phyloP scores from a whole-genome alignment of 2,888 invertebrate species.

The Orthosia incerta region DNA sequence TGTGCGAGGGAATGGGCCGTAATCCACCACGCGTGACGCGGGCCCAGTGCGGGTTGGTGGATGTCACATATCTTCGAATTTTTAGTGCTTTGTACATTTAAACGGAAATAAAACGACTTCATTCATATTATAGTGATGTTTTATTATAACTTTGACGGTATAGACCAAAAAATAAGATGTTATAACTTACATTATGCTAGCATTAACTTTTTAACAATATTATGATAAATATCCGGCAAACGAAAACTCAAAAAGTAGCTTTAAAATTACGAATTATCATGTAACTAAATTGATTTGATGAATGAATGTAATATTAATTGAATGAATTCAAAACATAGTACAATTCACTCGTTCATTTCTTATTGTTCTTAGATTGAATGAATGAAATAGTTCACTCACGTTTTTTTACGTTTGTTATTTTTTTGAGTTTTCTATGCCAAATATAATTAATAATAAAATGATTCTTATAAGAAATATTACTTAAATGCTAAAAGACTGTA shows the following conservation, averaged over 20 bases:
- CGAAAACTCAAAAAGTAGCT: slow-evolving; percentile 46
- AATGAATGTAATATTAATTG: slow-evolving; percentile 26
- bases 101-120: neutral
- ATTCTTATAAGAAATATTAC: slow-evolving; percentile 42
- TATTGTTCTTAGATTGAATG: neutral
- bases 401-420: neutral
- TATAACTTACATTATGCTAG: slow-evolving; percentile 67
- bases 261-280: slow-evolving; percentile 1
- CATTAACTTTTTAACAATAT: slow-evolving; percentile 61
- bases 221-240: slow-evolving; percentile 39
- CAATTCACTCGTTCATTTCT: slow-evolving; percentile 13
- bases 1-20: too few relatives aligned
- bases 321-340: slow-evolving; percentile 1
- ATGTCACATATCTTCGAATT: too few relatives aligned
- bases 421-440: slow-evolving; percentile 44
- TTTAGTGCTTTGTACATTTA: slow-evolving; percentile 16
- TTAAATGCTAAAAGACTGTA: slow-evolving; percentile 51
- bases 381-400: neutral
- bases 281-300: neutral
- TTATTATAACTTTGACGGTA: slow-evolving; percentile 61
- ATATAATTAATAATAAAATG: slow-evolving; percentile 43
- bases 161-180: slow-evolving; percentile 60
- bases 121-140: slow-evolving; percentile 60
- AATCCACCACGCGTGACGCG: too few relatives aligned
- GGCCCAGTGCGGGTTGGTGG: too few relatives aligned